These are phyloP conservation scores for Heliocidaris tuberculata DNA, from an alignment of 35 echinoderm and acorn worm genomes.

Conservation along the genomic window DNA sequence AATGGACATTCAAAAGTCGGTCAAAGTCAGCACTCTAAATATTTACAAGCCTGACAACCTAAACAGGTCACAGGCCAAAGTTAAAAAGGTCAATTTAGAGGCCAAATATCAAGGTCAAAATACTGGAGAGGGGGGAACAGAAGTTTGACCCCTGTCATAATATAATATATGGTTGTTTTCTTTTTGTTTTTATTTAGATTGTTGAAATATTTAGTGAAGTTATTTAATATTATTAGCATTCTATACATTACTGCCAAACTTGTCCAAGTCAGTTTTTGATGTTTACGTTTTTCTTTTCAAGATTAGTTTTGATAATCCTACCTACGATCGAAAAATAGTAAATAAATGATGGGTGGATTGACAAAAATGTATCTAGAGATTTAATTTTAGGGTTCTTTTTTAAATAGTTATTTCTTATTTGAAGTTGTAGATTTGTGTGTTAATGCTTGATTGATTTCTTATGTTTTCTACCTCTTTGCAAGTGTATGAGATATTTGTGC, in stretches of 20 bases:
- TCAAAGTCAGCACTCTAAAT: constrained; percentile 86
- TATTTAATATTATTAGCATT: constrained; percentile 33
- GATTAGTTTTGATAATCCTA: background rate
- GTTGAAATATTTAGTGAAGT: constrained; percentile 33
- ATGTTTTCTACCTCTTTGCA: background rate
- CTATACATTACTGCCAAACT: constrained; percentile 49
- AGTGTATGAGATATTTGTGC: constrained; percentile 6
- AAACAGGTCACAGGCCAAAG: constrained; percentile 63
- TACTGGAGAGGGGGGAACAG: constrained; percentile 67
- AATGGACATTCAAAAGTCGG: constrained; percentile 87
- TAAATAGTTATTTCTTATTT: background rate
- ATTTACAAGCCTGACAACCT: constrained; percentile 81
- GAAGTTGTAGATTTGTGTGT: background rate
- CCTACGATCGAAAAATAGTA: too few relatives aligned
- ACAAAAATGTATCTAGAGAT: too few relatives aligned
- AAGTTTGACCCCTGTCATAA: constrained; percentile 69
- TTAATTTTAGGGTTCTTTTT: background rate
- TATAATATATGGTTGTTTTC: background rate
- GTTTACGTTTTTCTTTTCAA: background rate
- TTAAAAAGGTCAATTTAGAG: constrained; percentile 96
- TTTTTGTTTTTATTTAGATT: constrained; percentile 44
- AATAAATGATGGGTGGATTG: too few relatives aligned
- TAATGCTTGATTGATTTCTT: background rate
- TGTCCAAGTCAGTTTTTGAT: constrained; percentile 9
- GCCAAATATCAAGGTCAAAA: constrained; percentile 65